A percentile compares a stretch with the other conserved stretches of the same genome.
These are phyloP conservation scores for Monopis laevigella DNA, from an alignment of 2,888 invertebrate species.

Conservation along the genomic window DNA sequence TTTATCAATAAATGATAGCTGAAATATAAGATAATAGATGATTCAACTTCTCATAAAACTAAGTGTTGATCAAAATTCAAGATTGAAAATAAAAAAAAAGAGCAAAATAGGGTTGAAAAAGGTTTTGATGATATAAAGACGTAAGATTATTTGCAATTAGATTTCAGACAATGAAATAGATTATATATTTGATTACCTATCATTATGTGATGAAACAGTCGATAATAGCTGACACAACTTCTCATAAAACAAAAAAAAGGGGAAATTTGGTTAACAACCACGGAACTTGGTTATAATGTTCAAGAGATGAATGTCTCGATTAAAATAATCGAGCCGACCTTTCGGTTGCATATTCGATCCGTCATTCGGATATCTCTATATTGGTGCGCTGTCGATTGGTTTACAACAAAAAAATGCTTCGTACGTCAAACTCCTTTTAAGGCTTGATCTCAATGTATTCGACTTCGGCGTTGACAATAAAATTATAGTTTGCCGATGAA, in stretches of 20 bases:
- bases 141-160: no score
- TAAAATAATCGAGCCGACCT: slow-evolving; percentile 55
- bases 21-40: no score
- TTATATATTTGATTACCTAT: slow-evolving; percentile 18
- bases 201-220: slow-evolving; percentile 44
- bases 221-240: no score
- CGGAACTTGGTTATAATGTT: slow-evolving; percentile 50
- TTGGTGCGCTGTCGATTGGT: slow-evolving; percentile 25
- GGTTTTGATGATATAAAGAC: no score
- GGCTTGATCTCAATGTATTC: slow-evolving; percentile 24
- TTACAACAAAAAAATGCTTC: slow-evolving; percentile 31
- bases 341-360: slow-evolving; percentile 33
- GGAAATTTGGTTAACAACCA: slow-evolving; percentile 27
- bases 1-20: no score
- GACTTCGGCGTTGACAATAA: slow-evolving; percentile 37
- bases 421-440: slow-evolving; percentile 39
- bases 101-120: no score
- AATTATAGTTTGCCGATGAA: slow-evolving; percentile 26
- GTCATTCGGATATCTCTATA: slow-evolving; percentile 46
- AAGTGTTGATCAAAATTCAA: no score
- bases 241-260: not conserved
- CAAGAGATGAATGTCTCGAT: slow-evolving; percentile 54
- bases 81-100: no score
- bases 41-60: no score
- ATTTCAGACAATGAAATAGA: not conserved